Base-by-base conservation (phyloP, 2,888 invertebrate species). In the Linnaemya tessellans region DNA sequence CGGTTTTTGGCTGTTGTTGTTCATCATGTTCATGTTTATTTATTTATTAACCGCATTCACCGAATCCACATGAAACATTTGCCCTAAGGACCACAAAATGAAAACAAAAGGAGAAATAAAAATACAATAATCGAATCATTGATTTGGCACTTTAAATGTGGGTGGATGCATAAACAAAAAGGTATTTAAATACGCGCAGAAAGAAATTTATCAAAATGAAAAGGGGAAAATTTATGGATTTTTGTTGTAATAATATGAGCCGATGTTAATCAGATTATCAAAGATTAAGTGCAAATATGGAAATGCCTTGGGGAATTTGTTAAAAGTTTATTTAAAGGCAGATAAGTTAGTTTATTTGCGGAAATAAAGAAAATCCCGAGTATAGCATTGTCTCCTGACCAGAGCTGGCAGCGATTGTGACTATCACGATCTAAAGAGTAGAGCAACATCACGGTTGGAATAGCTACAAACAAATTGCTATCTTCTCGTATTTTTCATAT, bases 11-110 rank as follows among this genome's bases (percentile, higher is more conserved):
- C 54, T 65, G 22, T 43, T 68, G 30, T 60, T 60, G 15, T 65
- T 78, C 49, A 49, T 74, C 58, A 58, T 56, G 67, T 80, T 79
- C 30, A 58, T 56, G 30, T 58, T 35, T 73, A 25, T 81, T 81
- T 81, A 77, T 82, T 82, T 82, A 82, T 82, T 82, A 82, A 82
- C 81, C 81, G 51, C 81, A 82, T 82, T 70, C 75, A 82, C 10
- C 46, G 70, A 74, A 81, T 81, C 84, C 65, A 73, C 81, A 85
- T 64, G 81, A 74, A 13, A 68, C 30, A 22, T 79, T 77, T 70
- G 70, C 80, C 84, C 80, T 77, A 73, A 84, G 78, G 81, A 75
- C 79, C 41, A 22, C 58, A 73, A 64, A 68, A 51, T 51, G 7
- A 51, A 64, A 71, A 62, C 35, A 49, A 62, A 56, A 70, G 18